Evolutionary conservation across 2,113 vertebrate species (phyloP), one percentile per base, ranked within the genome.

Genomic region (Potamarius usumacintae): DNA sequence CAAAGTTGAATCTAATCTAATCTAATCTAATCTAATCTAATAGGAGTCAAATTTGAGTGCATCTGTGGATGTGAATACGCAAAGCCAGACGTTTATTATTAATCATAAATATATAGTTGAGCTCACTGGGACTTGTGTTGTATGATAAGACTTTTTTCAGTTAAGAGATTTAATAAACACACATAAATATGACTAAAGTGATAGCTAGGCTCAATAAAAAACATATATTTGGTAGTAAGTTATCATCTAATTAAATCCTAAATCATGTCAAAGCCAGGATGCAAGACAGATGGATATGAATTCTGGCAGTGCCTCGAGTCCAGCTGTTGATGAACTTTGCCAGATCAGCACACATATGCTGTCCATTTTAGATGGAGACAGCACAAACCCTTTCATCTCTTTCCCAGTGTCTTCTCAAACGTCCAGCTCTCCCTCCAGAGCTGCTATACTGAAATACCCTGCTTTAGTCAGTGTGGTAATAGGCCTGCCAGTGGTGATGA

Each of bases 271-370:
- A 27, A 55, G 80, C 53, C 60, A 83, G 27, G 48, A 87, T 85
- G 63, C n/a, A 63, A 72, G 82, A 53, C 84, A 89, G 86, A 89
- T 87, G 83, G 89, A 83, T 86, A 84, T 63, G 81, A 88, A 83
- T 86, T 83, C 88, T 92, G 91, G 88, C 92, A 91, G 85, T 89
- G 88, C 74, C 78, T 12, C 90, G 91, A 92, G 93, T 93, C 91
- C 91, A 93, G 92, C 91, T 89, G 79, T 85, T 90, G 90, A 88
- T 91, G 87, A 88, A 89, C 82, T 88, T 89, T 83, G 52, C 82
- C 85, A 81, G 76, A 80, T 78, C 63, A 18, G 8, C 34, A 69
- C 55, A 82, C 77, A 87, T 80, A 86, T 55, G 78, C 77, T 88
- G 65, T 58, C 87, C 65, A 81, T 85, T 92, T 80, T 60, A 86